Percentiles rank a stretch among this genome's conserved stretches.
Conservation (phyloP, 2,888 invertebrate genomes). For the Ornithoptera alexandrae region DNA sequence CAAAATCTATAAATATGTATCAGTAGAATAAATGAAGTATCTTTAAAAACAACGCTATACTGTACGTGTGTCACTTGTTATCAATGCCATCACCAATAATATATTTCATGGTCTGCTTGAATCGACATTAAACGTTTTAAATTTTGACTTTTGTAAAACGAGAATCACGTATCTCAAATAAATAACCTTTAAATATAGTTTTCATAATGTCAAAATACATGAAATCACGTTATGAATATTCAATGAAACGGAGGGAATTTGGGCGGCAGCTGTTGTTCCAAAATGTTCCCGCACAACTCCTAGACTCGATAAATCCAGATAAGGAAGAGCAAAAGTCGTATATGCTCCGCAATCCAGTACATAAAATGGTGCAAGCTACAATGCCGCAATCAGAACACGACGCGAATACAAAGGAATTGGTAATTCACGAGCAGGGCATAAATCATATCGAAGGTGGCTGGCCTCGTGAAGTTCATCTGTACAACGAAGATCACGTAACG, state of each 20-base stretch:
- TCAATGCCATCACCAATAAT: not conserved
- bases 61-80: not conserved
- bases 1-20: not conserved
- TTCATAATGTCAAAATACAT: slow-evolving; percentile 49
- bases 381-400: slow-evolving; percentile 70
- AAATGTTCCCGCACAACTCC: slow-evolving; percentile 58
- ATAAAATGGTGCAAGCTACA: slow-evolving; percentile 70
- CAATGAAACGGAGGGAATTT: slow-evolving; percentile 71
- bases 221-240: slow-evolving; percentile 66
- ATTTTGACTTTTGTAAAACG: slow-evolving; percentile 8
- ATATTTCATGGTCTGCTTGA: slow-evolving; percentile 24
- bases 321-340: slow-evolving; percentile 63
- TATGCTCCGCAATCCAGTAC: slow-evolving; percentile 74
- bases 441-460: slow-evolving; percentile 91
- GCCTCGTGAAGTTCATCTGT: slow-evolving; percentile 86
- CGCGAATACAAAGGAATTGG: slow-evolving; percentile 82
- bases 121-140: slow-evolving; percentile 25
- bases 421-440: slow-evolving; percentile 81
- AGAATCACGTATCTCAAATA: not conserved
- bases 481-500: slow-evolving; percentile 84
- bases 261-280: slow-evolving; percentile 75
- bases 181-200: not conserved
- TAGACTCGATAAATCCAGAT: slow-evolving; percentile 67
- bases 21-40: not conserved
- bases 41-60: not conserved